Conservation (phyloP, 2,888 invertebrate species). For the Hirtodrosophila duncani region DNA sequence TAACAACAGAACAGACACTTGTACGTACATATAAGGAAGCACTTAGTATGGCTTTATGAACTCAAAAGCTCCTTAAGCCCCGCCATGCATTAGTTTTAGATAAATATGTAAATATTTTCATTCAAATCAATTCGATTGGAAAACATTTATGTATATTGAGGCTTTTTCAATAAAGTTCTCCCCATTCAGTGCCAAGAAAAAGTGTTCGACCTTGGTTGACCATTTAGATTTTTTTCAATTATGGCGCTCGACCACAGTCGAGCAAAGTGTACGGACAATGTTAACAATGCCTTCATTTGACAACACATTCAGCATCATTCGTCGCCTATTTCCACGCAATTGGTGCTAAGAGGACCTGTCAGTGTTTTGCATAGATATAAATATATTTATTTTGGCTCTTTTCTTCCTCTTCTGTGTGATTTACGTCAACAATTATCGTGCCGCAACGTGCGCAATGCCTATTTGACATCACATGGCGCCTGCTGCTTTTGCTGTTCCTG, state of each 20-base stretch:
- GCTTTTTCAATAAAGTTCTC: too few relatives aligned
- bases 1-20: conserved; percentile 11
- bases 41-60: conserved; percentile 22
- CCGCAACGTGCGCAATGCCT: conserved; percentile 40
- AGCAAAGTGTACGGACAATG: too few relatives aligned
- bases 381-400: neutral
- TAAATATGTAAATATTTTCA: conserved; percentile 29
- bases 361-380: conserved; percentile 5
- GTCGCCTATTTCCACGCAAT: neutral
- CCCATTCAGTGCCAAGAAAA: too few relatives aligned
- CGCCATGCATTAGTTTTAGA: conserved; percentile 11
- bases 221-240: too few relatives aligned
- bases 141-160: too few relatives aligned
- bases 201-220: too few relatives aligned
- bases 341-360: conserved; percentile 15
- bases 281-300: too few relatives aligned
- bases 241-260: too few relatives aligned
- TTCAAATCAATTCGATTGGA: conserved; percentile 29
- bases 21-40: conserved; percentile 20
- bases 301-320: too few relatives aligned
- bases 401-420: conserved; percentile 40
- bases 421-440: conserved; percentile 64
- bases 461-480: too few relatives aligned
- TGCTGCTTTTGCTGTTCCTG: conserved; percentile 10
- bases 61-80: conserved; percentile 2